Conservation (phyloP, 2,888 invertebrate species). For the Melinopterus prodromus region DNA sequence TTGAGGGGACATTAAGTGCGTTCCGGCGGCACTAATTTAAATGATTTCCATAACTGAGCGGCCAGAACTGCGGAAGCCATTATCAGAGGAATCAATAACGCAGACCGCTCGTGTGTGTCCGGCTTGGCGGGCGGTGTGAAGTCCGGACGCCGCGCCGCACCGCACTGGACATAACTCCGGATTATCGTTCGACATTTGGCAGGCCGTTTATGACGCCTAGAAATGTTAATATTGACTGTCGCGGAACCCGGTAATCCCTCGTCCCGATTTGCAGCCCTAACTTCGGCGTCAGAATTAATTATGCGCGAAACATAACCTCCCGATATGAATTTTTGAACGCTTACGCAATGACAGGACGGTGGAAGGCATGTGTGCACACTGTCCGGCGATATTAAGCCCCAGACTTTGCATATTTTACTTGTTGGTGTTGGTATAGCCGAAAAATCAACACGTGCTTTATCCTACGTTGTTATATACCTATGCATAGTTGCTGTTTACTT, state of each 20-base stretch:
- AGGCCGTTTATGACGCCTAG: constrained; percentile 57
- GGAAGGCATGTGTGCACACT: background rate
- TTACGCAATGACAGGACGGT: background rate
- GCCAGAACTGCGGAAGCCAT: constrained; percentile 48
- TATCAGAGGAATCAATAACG: constrained; percentile 48
- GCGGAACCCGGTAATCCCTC: constrained; percentile 37
- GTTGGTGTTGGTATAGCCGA: too few species aligned
- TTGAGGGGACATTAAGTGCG: constrained; percentile 39
- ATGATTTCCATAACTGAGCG: constrained; percentile 48
- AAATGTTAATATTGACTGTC: constrained; percentile 59
- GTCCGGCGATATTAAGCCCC: background rate
- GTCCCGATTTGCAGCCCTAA: constrained; percentile 32
- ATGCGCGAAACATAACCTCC: constrained; percentile 25
- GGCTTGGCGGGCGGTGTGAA: constrained; percentile 37
- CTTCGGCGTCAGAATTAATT: constrained; percentile 34
- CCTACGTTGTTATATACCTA: too few species aligned
- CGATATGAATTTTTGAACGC: background rate
- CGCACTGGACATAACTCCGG: constrained; percentile 55
- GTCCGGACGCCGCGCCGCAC: constrained; percentile 43
- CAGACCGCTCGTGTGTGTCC: constrained; percentile 40
- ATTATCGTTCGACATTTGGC: constrained; percentile 55
- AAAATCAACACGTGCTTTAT: too few species aligned
- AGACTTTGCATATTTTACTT: background rate
- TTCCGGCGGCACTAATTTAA: constrained; percentile 49
- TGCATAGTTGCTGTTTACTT: too few species aligned